phyloP scores from a whole-genome alignment of 1,140 invertebrate genomes.

The Caenorhabditis latens region DNA sequence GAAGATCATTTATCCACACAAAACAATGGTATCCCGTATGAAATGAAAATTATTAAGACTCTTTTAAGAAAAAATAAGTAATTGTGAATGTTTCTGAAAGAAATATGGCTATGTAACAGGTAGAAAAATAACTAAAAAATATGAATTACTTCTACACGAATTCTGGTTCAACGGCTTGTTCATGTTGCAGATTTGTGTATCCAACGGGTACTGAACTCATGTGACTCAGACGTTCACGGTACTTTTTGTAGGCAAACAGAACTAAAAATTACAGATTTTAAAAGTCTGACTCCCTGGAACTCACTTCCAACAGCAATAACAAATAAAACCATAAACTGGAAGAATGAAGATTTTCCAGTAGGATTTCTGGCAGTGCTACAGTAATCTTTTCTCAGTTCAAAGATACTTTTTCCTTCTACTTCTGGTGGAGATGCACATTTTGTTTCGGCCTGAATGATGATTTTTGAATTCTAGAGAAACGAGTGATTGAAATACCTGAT shows the following conservation, averaged over 20 bases:
- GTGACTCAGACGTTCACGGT: conserved; percentile 19
- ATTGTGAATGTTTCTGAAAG: conserved; percentile 2
- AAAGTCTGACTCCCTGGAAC: neutral
- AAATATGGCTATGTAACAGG: neutral
- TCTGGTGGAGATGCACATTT: conserved; percentile 61
- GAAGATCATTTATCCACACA: conserved; percentile 49
- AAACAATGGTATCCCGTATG: conserved; percentile 31
- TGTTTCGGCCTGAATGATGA: conserved; percentile 59
- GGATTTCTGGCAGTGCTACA: conserved; percentile 44
- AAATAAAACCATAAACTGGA: conserved; percentile 65
- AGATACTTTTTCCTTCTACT: conserved; percentile 57
- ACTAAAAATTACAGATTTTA: neutral
- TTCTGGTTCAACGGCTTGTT: conserved; percentile 48
- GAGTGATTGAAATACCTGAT: conserved; percentile 58
- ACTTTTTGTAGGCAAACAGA: conserved; percentile 7
- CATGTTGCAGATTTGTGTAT: conserved; percentile 23
- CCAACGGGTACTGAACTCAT: conserved; percentile 21
- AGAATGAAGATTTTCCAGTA: conserved; percentile 52
- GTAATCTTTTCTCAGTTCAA: conserved; percentile 58
- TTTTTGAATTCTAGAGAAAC: neutral
- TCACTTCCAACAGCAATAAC: conserved; percentile 50
- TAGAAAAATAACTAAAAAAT: neutral
- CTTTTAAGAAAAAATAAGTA: neutral
- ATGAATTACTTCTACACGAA: neutral
- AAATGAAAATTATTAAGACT: neutral